Base-by-base conservation (phyloP, 2,888 invertebrate genomes). In the Machimus atricapillus region DNA sequence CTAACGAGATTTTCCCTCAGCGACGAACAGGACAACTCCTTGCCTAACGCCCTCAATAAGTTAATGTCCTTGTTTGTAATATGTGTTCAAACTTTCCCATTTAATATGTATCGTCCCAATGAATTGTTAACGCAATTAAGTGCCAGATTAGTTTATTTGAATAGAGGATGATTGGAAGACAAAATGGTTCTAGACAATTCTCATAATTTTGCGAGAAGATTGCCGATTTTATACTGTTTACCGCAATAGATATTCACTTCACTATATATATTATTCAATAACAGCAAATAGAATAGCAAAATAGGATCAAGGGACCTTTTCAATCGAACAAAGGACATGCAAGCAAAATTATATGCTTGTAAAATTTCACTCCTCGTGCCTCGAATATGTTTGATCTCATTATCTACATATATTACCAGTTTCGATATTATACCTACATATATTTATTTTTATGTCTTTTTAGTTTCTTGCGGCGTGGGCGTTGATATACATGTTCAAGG, bases 401-500 rank as follows among this genome's bases (percentile, higher is more conserved):
- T 34, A 19, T 76, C 8, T n/a, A 7, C 7, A 27, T n/a, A 7
- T n/a, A 27, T 27, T 46, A 79, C 8, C 19, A 43, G 23, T 43
- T 43, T 12, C 19, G 8, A 40, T 8, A 12, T 79, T 16, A 1
- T 43, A 43, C 8, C 1, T 43, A 46, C 8, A 9, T 8, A 79
- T 56, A 46, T 52, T 81, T 46, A n/a, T 81, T 40, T 37, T 37
- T n/a, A 8, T 79, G n/a, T 46, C 16, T 23, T 86, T 87, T 90
- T 89, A 95, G 95, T 95, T 89, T 92, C 94, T 90, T 94, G 94
- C 90, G 95, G 95, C 89, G 95, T 95, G 88, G 95, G 95, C 56
- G 94, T 94, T 43, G 95, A 95, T 92, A 93, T 95, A 90, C 93
- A 94, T 87, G 94, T 94, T 90, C 94, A 95, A 90, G 94, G 93